Percentiles rank a stretch among this genome's conserved stretches.
These are phyloP conservation scores for Sipha flava DNA, from an alignment of 1,140 invertebrate genomes.

Conservation along the genomic window DNA sequence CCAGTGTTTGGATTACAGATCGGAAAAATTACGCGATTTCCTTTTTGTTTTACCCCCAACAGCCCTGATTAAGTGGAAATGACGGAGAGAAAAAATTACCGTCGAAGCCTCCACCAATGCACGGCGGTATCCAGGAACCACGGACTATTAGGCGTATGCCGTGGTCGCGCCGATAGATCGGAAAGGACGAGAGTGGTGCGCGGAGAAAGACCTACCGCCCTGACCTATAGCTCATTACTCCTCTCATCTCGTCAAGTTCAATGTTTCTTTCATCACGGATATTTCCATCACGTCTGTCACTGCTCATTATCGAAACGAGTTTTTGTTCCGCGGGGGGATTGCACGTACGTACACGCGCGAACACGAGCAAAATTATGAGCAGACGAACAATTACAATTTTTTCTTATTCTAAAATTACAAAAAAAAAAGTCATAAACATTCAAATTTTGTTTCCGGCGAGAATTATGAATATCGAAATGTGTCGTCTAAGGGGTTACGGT, in stretches of 20 bases:
- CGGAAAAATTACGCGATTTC: no score
- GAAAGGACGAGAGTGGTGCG: background rate
- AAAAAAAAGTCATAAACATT: no score
- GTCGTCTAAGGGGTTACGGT: no score
- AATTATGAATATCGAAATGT: no score
- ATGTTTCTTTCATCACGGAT: background rate
- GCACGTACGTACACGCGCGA: background rate
- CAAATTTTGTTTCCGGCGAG: no score
- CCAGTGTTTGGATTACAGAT: no score
- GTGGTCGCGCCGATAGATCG: background rate
- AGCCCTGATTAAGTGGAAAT: no score
- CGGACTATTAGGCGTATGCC: background rate
- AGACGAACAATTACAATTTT: background rate
- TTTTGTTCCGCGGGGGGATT: background rate
- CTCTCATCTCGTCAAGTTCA: background rate
- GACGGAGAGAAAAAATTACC: no score
- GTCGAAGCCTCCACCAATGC: no score
- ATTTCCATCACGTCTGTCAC: slow-evolving; percentile 15
- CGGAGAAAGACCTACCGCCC: background rate
- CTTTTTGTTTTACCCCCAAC: no score
- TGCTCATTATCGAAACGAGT: slow-evolving; percentile 10
- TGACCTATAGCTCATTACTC: background rate
- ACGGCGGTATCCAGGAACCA: no score
- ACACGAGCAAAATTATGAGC: background rate
- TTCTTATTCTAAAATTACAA: no score